Conservation (phyloP, 2,797 vertebrate genomes). For the Dendrocincla fuliginosa region DNA sequence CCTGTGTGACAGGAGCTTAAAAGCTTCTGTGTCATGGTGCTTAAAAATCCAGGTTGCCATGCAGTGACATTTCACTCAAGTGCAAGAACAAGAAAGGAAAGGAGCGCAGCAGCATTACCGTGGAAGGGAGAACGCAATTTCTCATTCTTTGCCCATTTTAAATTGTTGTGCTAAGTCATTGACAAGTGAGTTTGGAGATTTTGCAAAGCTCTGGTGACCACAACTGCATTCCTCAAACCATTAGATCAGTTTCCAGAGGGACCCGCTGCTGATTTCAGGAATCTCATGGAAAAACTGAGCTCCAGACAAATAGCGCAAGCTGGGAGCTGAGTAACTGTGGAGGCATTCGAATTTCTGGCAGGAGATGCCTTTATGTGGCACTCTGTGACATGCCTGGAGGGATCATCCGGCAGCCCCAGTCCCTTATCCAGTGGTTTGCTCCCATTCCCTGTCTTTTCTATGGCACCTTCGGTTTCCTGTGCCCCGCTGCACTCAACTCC, state of each 20-base stretch:
- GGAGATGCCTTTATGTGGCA: not conserved
- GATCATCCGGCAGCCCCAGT: not conserved
- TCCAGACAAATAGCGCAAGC: not conserved
- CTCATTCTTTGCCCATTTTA: conserved; percentile 39
- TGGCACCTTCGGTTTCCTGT: not conserved
- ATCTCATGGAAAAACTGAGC: conserved; percentile 79
- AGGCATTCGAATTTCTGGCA: not conserved
- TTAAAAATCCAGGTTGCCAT: not conserved
- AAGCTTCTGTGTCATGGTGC: not conserved
- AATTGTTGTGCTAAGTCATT: conserved; percentile 57
- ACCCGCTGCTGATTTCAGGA: conserved; percentile 72
- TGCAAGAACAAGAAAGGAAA: not conserved
- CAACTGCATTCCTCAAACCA: conserved; percentile 73
- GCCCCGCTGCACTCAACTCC: not conserved
- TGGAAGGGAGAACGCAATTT: not conserved
- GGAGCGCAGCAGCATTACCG: conserved; percentile 39
- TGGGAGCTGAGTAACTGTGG: not conserved
- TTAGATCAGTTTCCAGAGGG: conserved; percentile 82
- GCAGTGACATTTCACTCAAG: not conserved
- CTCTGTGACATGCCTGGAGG: not conserved
- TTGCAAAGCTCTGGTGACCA: conserved; percentile 68
- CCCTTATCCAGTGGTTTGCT: not conserved
- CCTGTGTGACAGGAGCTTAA: not conserved
- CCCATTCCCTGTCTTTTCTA: not conserved
- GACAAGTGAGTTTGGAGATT: conserved; percentile 54